Base-by-base conservation (phyloP, 2,888 invertebrate genomes). In the Xanthorhoe designata region DNA sequence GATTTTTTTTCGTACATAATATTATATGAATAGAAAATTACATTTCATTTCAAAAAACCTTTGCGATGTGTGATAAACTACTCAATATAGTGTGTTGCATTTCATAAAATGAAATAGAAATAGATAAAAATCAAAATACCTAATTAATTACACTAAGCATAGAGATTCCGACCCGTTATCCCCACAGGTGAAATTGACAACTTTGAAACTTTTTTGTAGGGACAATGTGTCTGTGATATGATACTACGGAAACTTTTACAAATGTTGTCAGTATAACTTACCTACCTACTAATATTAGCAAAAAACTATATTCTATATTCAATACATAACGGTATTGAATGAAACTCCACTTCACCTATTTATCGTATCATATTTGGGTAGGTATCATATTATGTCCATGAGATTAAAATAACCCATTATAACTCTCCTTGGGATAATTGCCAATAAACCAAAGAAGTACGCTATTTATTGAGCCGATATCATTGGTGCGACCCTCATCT, bases 201-300 rank as follows among this genome's bases (percentile, higher is more conserved):
- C 58, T 64, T 58, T 13, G 38, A 64, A 64, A 64, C 58, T 64
- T 64, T 57, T 53, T 24, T 53, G 19, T 57, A 57, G 49, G 24
- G 7, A 50, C 18, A 19, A 24, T 42, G 38, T 56, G 51, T 51
- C 15, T 57, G 51, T 57, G 38, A 63, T 57, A 52, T 51, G 52
- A 47, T 58, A 58, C 58, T 53, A 53, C 35, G 47, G 52, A 63
- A 54, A 54, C 50, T 59, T 59, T 59, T n/a, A 50, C 42, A 54
- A 54, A 64, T 38, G 24, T 38, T 58, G 38, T 59, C 32, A 18
- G 19, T 24, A 54, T 58, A 56, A 49, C 35, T 52, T 35, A 58
- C 18, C 42, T 35, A 58, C 18, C 42, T 42, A 57, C 56, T 57
- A 38, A 45, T 13, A 42, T 42, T 24, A 24, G 10, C 8, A 35